phyloP scores from a whole-genome alignment of 2,113 vertebrate genomes.

The Ageneiosus marmoratus region DNA sequence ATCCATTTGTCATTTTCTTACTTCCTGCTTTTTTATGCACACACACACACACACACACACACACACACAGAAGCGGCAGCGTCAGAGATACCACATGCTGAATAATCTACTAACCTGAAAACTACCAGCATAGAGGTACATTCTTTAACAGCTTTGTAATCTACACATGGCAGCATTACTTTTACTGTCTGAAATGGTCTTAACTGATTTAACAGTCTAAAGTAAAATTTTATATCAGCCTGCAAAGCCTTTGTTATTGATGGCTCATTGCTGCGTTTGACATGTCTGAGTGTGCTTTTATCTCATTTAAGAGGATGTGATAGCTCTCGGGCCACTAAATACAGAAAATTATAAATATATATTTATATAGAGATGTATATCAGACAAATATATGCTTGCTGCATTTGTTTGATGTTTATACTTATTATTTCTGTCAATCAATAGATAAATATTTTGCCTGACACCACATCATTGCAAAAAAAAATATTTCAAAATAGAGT shows the following conservation, averaged over 20 bases:
- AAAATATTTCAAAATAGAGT: not conserved
- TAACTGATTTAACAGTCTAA: not conserved
- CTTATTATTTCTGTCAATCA: not conserved
- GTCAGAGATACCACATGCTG: not conserved
- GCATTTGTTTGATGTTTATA: not conserved
- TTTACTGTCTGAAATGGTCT: slow-evolving; percentile 4
- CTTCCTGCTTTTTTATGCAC: slow-evolving; percentile 58
- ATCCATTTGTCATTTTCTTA: slow-evolving; percentile 5
- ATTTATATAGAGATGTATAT: not conserved
- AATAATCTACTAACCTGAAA: slow-evolving; percentile 7
- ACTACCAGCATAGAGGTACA: slow-evolving; percentile 6
- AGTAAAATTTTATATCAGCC: no score
- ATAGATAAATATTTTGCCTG: not conserved
- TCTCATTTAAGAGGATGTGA: not conserved
- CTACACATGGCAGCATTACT: not conserved
- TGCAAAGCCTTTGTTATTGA: no score
- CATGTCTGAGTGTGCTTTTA: not conserved
- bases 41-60: not conserved
- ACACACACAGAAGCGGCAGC: not conserved
- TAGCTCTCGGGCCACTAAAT: not conserved
- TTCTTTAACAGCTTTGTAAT: not conserved
- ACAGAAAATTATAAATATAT: not conserved
- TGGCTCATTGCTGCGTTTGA: not conserved
- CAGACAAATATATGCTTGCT: not conserved
- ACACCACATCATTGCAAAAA: not conserved